Conservation (phyloP, 2,797 vertebrate species). For the Arremon aurantiirostris region DNA sequence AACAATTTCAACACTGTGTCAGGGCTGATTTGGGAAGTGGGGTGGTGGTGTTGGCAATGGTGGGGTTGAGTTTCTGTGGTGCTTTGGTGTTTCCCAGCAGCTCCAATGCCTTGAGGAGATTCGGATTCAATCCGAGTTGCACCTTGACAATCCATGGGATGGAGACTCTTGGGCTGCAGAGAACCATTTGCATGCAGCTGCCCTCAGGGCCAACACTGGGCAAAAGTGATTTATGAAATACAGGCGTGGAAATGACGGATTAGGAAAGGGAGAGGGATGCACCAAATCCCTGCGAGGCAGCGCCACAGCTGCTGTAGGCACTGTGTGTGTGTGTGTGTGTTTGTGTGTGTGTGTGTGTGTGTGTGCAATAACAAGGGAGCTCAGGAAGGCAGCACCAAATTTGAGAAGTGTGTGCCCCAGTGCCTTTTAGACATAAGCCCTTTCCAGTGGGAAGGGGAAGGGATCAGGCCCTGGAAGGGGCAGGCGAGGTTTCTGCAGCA, state of each 20-base stretch:
- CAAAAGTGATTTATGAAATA: background rate
- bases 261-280: background rate
- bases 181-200: background rate
- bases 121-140: accelerated
- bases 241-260: background rate
- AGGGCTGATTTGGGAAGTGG: background rate
- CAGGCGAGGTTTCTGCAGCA: background rate
- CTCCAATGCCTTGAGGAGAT: accelerated
- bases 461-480: background rate
- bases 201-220: background rate
- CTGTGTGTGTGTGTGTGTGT: background rate
- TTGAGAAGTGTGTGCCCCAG: accelerated
- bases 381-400: background rate
- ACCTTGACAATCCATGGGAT: accelerated
- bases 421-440: background rate
- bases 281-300: background rate
- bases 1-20: background rate
- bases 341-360: background rate
- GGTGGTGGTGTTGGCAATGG: accelerated
- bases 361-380: background rate
- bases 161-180: background rate
- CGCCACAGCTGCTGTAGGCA: accelerated
- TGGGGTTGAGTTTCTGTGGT: background rate
- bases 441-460: background rate
- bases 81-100: background rate